Conservation (phyloP, 2,113 vertebrate species). For the Eulemur rufifrons region DNA sequence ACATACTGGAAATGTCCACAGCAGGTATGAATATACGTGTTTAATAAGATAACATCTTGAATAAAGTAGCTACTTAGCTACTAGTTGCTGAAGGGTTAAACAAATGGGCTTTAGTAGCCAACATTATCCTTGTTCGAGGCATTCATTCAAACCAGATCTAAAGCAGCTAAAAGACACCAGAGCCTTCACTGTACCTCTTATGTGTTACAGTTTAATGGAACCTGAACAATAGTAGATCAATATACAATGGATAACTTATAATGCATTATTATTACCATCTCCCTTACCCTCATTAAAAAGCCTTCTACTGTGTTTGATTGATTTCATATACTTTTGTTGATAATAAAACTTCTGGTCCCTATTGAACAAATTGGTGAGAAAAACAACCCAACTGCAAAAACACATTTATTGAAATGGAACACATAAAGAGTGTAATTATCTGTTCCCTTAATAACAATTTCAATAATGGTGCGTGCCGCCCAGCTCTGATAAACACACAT, state of each 20-base stretch:
- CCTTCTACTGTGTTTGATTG: slow-evolving; percentile 63
- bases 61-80: background rate
- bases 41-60: background rate
- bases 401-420: slow-evolving; percentile 64
- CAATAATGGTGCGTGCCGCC: background rate
- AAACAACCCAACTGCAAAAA: slow-evolving; percentile 57
- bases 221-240: slow-evolving; percentile 42
- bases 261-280: slow-evolving; percentile 39
- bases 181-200: background rate
- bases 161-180: slow-evolving; percentile 13
- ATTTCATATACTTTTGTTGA: slow-evolving; percentile 59
- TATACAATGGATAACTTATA: slow-evolving; percentile 2
- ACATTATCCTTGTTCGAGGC: background rate
- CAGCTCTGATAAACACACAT: slow-evolving; percentile 32
- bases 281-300: slow-evolving; percentile 48
- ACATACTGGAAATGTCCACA: slow-evolving; percentile 89
- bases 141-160: slow-evolving; percentile 30
- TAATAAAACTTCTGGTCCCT: slow-evolving; percentile 64
- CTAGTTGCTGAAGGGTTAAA: slow-evolving; percentile 18
- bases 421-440: slow-evolving; percentile 52
- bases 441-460: slow-evolving; percentile 60
- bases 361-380: slow-evolving; percentile 63
- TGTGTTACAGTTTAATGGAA: slow-evolving; percentile 29
- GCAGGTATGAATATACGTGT: slow-evolving; percentile 85
- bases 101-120: background rate